phyloP scores from a whole-genome alignment of 1,140 invertebrate genomes.

The Drosophila ohnishii region DNA sequence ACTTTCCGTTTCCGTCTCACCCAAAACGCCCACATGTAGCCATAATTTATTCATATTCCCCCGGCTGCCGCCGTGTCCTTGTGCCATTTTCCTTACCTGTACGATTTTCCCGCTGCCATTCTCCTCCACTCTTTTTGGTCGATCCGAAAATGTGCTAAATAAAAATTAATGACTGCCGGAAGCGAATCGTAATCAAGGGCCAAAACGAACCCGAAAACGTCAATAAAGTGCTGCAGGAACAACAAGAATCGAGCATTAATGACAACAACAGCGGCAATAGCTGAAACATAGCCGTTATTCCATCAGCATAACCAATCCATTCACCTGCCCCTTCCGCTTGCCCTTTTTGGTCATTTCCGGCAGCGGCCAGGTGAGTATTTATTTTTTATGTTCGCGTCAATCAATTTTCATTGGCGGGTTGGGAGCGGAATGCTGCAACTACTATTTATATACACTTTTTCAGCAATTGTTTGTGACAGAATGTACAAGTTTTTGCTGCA shows the following conservation, averaged over 20 bases:
- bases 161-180: constrained; percentile 78
- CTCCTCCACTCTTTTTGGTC: constrained; percentile 5
- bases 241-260: constrained; percentile 46
- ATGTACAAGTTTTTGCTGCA: constrained; percentile 16
- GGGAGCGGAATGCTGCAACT: constrained; percentile 7
- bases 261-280: constrained; percentile 39
- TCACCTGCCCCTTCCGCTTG: constrained; percentile 11
- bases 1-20: constrained; percentile 73
- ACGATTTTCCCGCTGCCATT: neutral
- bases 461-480: constrained; percentile 31
- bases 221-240: constrained; percentile 50
- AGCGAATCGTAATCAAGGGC: constrained; percentile 75
- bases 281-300: constrained; percentile 24
- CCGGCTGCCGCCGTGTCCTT: constrained; percentile 40
- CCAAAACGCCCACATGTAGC: constrained; percentile 37
- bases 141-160: constrained; percentile 70
- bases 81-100: constrained; percentile 43
- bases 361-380: constrained; percentile 31
- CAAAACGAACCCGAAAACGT: constrained; percentile 27
- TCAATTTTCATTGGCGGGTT: constrained; percentile 54
- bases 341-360: constrained; percentile 55
- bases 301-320: constrained; percentile 37
- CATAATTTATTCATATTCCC: constrained; percentile 74
- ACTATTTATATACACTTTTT: constrained; percentile 39
- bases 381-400: constrained; percentile 48